Percentiles rank a stretch among this genome's conserved stretches.
Evolutionary conservation across 92 coral and sea anemone species (phyloP).

Genomic region (Palythoa heliodiscus): DNA sequence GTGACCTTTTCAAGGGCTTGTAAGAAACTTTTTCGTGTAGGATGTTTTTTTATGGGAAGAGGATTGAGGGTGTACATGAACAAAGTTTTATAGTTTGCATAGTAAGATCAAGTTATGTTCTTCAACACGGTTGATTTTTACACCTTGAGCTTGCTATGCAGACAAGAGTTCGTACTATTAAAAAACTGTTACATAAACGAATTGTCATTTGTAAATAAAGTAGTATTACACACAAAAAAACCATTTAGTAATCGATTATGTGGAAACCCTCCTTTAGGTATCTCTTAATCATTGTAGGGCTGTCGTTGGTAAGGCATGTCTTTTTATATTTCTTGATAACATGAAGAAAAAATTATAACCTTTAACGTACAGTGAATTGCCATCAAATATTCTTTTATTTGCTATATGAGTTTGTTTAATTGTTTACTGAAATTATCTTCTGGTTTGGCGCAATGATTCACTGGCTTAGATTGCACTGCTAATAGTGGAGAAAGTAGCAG

Average conservation of each 20-base stretch:
- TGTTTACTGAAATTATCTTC: conserved; percentile 45
- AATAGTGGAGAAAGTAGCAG: conserved; percentile 37
- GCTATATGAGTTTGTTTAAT: conserved; percentile 46
- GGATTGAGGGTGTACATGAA: conserved; percentile 42
- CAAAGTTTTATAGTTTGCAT: conserved; percentile 40
- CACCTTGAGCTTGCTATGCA: conserved; percentile 35
- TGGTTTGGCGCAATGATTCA: conserved; percentile 44
- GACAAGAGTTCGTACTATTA: conserved; percentile 33
- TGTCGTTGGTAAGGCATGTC: conserved; percentile 45
- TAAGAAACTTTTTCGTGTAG: conserved; percentile 39
- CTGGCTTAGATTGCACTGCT: conserved; percentile 39
- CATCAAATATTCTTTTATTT: conserved; percentile 42
- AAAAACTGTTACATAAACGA: conserved; percentile 42
- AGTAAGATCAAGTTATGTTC: conserved; percentile 46
- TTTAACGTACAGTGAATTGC: conserved; percentile 35
- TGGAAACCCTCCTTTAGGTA: conserved; percentile 42
- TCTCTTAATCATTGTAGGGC: conserved; percentile 43
- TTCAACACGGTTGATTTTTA: conserved; percentile 39
- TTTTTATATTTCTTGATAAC: conserved; percentile 44
- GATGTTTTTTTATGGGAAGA: conserved; percentile 41
- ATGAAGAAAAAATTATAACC: conserved; percentile 39
- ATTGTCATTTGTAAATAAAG: conserved; percentile 43
- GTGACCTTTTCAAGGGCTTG: conserved; percentile 35
- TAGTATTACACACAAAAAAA: conserved; percentile 45
- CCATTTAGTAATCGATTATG: conserved; percentile 43